These are phyloP conservation scores for Aphyosemion australe DNA, from an alignment of 2,113 vertebrate species.

Conservation along the genomic window DNA sequence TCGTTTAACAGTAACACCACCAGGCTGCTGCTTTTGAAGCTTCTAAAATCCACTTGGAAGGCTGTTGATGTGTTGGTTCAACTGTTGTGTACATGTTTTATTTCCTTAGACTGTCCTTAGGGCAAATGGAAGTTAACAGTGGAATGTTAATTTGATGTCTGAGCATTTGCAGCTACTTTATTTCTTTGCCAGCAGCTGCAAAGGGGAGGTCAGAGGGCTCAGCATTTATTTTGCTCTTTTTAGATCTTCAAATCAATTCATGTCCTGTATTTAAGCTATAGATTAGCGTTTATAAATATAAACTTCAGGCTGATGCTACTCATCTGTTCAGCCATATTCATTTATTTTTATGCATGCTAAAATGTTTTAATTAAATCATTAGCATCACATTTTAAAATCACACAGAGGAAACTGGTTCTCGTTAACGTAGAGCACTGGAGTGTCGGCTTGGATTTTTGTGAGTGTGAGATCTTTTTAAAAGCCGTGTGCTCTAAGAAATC, in stretches of 20 bases:
- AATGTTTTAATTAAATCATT: too few relatives aligned
- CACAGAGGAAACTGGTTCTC: too few relatives aligned
- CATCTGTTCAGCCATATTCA: too few relatives aligned
- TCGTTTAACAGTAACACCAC: conserved; percentile 4
- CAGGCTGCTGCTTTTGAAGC: conserved; percentile 3
- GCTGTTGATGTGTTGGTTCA: background rate
- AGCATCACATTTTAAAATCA: too few relatives aligned
- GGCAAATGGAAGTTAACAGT: background rate
- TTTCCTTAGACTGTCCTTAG: background rate
- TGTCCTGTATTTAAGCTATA: background rate
- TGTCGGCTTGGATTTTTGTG: background rate
- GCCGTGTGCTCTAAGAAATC: background rate
- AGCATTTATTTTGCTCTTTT: background rate
- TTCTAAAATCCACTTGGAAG: background rate
- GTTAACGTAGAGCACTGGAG: too few relatives aligned
- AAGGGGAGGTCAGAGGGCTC: background rate
- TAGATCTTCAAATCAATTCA: background rate
- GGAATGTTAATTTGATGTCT: background rate
- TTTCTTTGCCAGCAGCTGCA: background rate
- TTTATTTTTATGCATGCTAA: too few relatives aligned
- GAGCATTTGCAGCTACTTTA: background rate
- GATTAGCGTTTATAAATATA: too few relatives aligned
- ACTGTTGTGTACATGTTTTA: background rate
- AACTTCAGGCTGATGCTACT: too few relatives aligned
- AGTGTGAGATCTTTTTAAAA: conserved; percentile 6